phyloP scores from a whole-genome alignment of 2,888 invertebrate genomes.

The Nematopogon swammerdamellus region DNA sequence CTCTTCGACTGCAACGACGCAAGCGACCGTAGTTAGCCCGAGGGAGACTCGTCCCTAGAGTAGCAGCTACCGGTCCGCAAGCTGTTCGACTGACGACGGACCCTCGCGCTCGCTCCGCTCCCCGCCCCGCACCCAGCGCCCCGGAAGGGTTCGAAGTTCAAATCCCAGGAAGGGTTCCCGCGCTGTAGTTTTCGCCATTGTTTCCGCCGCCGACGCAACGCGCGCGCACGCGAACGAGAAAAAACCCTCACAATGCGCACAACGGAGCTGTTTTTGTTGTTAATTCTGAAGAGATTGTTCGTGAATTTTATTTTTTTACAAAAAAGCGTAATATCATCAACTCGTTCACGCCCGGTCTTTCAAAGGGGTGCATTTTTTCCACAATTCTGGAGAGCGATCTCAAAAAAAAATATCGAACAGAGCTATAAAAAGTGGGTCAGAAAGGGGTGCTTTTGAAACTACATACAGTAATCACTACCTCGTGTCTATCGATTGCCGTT shows the following conservation, averaged over 20 bases:
- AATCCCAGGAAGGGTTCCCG: conserved; percentile 47
- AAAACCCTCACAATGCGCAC: conserved; percentile 47
- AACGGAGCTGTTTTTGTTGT: conserved; percentile 51
- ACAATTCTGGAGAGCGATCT: conserved; percentile 40
- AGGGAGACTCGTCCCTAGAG: too few relatives aligned
- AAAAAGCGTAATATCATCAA: conserved; percentile 56
- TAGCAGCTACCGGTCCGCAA: too few relatives aligned
- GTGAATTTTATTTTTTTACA: conserved; percentile 48
- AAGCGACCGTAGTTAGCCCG: too few relatives aligned
- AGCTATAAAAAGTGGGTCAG: conserved; percentile 55
- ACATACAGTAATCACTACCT: conserved; percentile 53
- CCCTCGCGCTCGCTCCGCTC: too few relatives aligned
- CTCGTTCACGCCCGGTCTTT: conserved; percentile 57
- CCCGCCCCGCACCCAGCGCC: background rate
- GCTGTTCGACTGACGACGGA: too few relatives aligned
- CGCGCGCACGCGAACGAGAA: conserved; percentile 53
- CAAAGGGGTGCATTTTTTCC: conserved; percentile 29
- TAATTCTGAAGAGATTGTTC: conserved; percentile 52
- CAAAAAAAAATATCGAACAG: conserved; percentile 47
- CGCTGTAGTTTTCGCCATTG: conserved; percentile 12
- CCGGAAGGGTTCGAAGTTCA: conserved; percentile 40
- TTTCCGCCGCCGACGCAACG: conserved; percentile 35
- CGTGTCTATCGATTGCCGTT: conserved; percentile 52
- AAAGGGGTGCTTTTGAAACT: conserved; percentile 54
- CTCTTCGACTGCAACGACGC: too few relatives aligned